Percentiles rank a stretch among this genome's conserved stretches.
phyloP scores from a whole-genome alignment of 1,140 invertebrate genomes.

The Drosophila pectinifera region DNA sequence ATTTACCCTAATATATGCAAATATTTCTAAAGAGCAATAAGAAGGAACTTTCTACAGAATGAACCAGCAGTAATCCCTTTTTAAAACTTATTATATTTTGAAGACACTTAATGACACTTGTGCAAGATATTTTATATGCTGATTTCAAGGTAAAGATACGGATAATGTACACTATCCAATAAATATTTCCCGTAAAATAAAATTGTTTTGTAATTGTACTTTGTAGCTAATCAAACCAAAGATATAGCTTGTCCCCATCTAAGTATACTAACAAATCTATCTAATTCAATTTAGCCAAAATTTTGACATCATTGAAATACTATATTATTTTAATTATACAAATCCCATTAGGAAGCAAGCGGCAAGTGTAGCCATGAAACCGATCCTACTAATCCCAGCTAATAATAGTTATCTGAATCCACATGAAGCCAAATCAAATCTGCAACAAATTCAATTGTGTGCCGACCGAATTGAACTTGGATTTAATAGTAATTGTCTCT shows the following conservation, averaged over 20 bases:
- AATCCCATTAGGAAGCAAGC: conserved; percentile 25
- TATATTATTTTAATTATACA: conserved; percentile 36
- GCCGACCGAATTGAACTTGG: conserved; percentile 52
- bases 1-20: conserved; percentile 41
- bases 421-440: conserved; percentile 57
- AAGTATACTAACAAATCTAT: not conserved
- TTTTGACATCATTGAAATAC: conserved; percentile 26
- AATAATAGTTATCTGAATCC: conserved; percentile 42
- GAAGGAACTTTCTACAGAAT: conserved; percentile 9
- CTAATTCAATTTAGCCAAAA: conserved; percentile 8
- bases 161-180: too few relatives aligned
- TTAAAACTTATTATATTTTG: conserved; percentile 14
- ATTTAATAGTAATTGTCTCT: conserved; percentile 60
- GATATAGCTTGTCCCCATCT: not conserved
- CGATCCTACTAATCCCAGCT: conserved; percentile 28
- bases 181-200: conserved; percentile 1
- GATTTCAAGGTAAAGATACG: not conserved
- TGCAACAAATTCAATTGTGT: conserved; percentile 55
- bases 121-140: not conserved
- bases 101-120: conserved; percentile 8
- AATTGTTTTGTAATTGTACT: not conserved
- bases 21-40: conserved; percentile 20
- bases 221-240: not conserved
- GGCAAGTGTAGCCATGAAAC: conserved; percentile 1
- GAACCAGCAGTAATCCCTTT: conserved; percentile 3